Conservation (phyloP, 2,797 vertebrate genomes). For the Scolopax rusticola region DNA sequence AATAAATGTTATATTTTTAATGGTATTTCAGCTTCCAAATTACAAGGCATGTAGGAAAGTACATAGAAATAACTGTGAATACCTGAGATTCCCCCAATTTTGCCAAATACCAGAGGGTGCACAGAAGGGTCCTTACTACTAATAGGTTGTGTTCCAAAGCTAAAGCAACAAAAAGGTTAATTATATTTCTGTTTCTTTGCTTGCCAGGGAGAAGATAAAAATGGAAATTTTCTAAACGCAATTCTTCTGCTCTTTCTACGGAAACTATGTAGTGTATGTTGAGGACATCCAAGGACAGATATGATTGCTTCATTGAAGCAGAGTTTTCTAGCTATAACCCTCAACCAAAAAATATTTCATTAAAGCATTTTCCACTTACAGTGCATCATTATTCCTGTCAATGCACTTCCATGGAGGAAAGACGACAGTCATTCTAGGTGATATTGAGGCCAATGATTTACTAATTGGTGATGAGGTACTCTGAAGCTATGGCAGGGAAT, state of each 20-base stretch:
- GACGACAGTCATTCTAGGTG: constrained; percentile 52
- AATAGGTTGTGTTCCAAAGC: not conserved
- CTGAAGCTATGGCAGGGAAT: not conserved
- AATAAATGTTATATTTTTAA: not conserved
- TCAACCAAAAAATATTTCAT: constrained; percentile 57
- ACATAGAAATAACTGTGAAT: not conserved
- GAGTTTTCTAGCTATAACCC: constrained; percentile 31
- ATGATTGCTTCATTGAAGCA: constrained; percentile 64
- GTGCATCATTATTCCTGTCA: constrained; percentile 68
- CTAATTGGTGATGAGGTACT: constrained; percentile 32
- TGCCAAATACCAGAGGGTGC: not conserved
- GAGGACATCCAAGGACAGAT: constrained; percentile 69
- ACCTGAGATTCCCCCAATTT: not conserved
- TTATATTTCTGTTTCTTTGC: not conserved
- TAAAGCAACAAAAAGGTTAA: not conserved
- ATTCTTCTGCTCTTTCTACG: not conserved
- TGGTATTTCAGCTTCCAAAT: not conserved
- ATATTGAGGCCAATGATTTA: constrained; percentile 61
- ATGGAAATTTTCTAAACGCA: constrained; percentile 6
- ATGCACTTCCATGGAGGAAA: constrained; percentile 37
- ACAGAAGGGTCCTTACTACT: not conserved
- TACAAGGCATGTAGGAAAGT: not conserved
- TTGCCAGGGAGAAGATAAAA: constrained; percentile 12
- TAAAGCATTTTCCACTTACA: constrained; percentile 53
- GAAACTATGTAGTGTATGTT: not conserved